Conservation (phyloP, 2,113 vertebrate species). For the Zosterops pallidus region DNA sequence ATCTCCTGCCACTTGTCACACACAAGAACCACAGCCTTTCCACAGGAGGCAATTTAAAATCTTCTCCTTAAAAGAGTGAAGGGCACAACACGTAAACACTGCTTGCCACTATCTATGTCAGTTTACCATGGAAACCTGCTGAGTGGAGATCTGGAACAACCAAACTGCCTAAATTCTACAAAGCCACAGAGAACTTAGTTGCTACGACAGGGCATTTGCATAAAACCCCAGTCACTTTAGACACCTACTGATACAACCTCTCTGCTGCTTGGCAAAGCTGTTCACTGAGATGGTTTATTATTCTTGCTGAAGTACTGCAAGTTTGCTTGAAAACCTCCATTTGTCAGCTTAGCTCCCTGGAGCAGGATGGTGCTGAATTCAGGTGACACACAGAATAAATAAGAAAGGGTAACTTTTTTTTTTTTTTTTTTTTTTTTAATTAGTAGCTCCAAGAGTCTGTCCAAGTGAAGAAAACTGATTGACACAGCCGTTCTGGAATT, state of each 20-base stretch:
- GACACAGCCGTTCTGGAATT: neutral
- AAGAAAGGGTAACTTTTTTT: neutral
- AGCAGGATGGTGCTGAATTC: neutral
- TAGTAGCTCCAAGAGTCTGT: neutral
- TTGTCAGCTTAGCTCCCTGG: neutral
- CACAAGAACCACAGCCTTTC: neutral
- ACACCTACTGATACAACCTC: conserved; percentile 15
- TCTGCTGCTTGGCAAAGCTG: conserved; percentile 11
- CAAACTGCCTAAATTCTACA: conserved; percentile 1
- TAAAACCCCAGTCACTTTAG: conserved; percentile 13
- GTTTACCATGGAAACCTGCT: conserved; percentile 21
- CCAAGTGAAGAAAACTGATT: neutral
- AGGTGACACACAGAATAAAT: neutral
- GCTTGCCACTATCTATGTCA: neutral
- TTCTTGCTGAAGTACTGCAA: neutral
- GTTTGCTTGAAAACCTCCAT: conserved; percentile 25
- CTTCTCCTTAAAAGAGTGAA: neutral
- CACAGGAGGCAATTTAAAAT: neutral
- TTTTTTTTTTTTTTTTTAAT: neutral
- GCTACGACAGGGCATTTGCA: neutral
- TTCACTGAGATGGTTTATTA: neutral
- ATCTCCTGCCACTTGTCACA: conserved; percentile 4
- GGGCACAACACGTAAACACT: neutral
- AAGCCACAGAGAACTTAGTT: neutral
- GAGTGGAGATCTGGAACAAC: conserved; percentile 3